These are phyloP conservation scores for Ophion slaviceki DNA, from an alignment of 2,888 invertebrate genomes.

Conservation along the genomic window DNA sequence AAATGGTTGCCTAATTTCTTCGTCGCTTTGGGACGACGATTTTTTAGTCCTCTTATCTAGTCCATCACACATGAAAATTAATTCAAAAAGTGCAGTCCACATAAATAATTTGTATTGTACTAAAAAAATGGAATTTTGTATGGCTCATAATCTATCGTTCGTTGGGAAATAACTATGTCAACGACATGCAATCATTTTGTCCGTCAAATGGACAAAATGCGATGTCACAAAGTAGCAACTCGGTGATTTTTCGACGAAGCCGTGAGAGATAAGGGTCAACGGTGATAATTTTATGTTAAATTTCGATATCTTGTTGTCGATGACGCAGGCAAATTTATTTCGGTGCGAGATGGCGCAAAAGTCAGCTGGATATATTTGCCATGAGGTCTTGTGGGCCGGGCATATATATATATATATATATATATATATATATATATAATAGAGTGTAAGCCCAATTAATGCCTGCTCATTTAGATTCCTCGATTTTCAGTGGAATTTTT, in stretches of 20 bases:
- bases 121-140: too few relatives aligned
- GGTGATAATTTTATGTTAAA: constrained; percentile 14
- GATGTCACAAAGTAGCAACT: neutral
- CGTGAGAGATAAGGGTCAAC: constrained; percentile 1
- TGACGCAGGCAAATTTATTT: constrained; percentile 24
- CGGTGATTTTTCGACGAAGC: neutral
- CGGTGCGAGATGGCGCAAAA: constrained; percentile 42
- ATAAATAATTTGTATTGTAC: too few relatives aligned
- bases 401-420: neutral
- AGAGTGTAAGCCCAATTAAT: constrained; percentile 5
- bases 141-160: too few relatives aligned
- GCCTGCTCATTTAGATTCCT: neutral
- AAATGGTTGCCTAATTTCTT: neutral
- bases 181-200: neutral
- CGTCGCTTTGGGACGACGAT: neutral
- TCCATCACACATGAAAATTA: too few relatives aligned
- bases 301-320: constrained; percentile 7
- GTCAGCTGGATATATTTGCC: neutral
- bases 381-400: constrained; percentile 34
- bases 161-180: neutral
- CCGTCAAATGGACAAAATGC: neutral
- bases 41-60: too few relatives aligned
- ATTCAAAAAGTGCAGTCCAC: too few relatives aligned
- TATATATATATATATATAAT: neutral
- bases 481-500: neutral